These are phyloP conservation scores for Neuroscelio doddi DNA, from an alignment of 2,888 invertebrate species.

Conservation along the genomic window DNA sequence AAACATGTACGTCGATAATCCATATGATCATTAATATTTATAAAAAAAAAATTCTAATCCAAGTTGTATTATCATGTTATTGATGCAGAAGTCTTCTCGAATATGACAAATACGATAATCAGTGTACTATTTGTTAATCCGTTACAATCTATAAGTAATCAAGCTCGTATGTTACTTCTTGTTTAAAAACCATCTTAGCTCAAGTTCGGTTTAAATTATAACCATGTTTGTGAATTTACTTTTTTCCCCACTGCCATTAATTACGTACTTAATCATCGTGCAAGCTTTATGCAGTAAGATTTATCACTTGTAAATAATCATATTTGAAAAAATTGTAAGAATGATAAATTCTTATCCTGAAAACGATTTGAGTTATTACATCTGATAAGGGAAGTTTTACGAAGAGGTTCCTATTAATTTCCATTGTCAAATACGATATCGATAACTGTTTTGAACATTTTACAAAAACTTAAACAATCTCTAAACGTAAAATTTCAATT, in stretches of 20 bases:
- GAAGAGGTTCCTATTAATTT: too few species aligned
- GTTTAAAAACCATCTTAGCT: not conserved
- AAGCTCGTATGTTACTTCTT: not conserved
- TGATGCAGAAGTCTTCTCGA: not conserved
- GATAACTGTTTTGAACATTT: not conserved
- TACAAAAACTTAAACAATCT: too few species aligned
- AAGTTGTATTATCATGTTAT: conserved; percentile 6
- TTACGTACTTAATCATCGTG: not conserved
- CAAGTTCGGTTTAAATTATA: not conserved
- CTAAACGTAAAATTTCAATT: too few species aligned
- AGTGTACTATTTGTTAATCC: too few species aligned
- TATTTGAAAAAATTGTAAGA: too few species aligned
- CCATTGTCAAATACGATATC: not conserved
- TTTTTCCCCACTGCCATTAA: not conserved
- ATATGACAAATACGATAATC: not conserved
- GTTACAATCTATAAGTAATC: too few species aligned
- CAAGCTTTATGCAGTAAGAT: too few species aligned
- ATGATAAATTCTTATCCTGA: too few species aligned
- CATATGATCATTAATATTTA: not conserved
- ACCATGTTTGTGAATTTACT: not conserved
- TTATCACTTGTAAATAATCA: not conserved
- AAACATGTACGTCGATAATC: not conserved
- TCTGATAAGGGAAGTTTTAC: too few species aligned
- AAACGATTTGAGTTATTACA: too few species aligned
- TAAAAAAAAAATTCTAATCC: too few species aligned